Evolutionary conservation across 2,113 vertebrate genomes (phyloP).

Genomic region (Phocoena phocoena): DNA sequence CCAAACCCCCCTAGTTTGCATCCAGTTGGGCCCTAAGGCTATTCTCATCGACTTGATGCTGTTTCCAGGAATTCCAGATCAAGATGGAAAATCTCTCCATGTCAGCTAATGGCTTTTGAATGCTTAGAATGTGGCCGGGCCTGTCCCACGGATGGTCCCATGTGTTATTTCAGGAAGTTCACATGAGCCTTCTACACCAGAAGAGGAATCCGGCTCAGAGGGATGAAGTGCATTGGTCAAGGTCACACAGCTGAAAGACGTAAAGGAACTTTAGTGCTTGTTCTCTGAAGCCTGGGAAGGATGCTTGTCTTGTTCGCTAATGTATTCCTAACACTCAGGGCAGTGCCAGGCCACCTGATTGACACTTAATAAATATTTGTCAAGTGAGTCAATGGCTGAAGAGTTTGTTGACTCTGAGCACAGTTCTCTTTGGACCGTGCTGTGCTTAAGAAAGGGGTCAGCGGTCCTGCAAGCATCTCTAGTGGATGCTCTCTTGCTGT

Average conservation of each 20-base stretch:
- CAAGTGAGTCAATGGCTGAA: not conserved
- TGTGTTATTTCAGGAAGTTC: not conserved
- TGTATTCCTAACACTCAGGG: not conserved
- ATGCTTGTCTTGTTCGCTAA: not conserved
- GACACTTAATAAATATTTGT: not conserved
- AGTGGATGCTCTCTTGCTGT: not conserved
- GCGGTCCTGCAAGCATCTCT: not conserved
- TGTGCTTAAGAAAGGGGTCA: not conserved
- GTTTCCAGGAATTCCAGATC: constrained; percentile 1
- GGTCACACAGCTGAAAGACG: not conserved
- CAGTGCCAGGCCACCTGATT: not conserved
- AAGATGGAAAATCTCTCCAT: not conserved
- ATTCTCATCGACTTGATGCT: not conserved
- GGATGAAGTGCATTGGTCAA: not conserved
- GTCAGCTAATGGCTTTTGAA: not conserved
- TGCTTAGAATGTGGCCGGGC: not conserved
- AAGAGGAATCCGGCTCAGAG: not conserved
- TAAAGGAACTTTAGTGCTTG: not conserved
- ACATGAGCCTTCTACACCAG: not conserved
- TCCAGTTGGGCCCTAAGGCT: not conserved
- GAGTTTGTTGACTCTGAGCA: not conserved
- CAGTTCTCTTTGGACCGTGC: not conserved
- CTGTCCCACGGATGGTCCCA: not conserved
- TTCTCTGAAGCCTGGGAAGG: not conserved
- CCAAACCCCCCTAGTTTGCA: not conserved